Evolutionary conservation across 1,140 invertebrate genomes (phyloP), one percentile per base, ranked within the genome.

Genomic region (Drosophila tsacasi): DNA sequence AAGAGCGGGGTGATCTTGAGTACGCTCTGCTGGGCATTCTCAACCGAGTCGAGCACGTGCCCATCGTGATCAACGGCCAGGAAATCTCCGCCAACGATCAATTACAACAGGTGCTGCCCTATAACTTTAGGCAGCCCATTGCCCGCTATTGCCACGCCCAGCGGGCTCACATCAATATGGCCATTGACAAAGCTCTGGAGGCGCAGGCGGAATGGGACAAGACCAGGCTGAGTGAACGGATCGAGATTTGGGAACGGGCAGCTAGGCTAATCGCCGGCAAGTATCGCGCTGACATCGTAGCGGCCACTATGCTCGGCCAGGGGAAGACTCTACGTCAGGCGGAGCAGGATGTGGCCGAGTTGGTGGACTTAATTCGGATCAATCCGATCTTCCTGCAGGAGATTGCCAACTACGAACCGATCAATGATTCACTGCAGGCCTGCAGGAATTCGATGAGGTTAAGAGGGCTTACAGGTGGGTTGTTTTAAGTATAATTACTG

Each of bases 281-380:
- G 75, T 97, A 99, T 93, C 94, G 99, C 59, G 96, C 97, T 87
- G 94, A 96, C 27, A 94, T 99, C 27, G 97, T 99, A 90, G 98
- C 99, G 6, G 95, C 98, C 3, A 99, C 98, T 0, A 99, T 99
- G 98, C 93, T 99, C 9, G 99, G 99, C 1, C 99, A 99, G 93
- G 96, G 96, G 1, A 99, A 99, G 93, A 99, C 97, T 21, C 95
- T 97, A 1, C 95, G 98, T 21, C 98, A 99, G 94, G 99, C 98
- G 6, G 99, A 99, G 94, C 99, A 99, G 69, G 99, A 99, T 94
- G 97, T 98, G 17, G 97, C 97, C 42, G 99, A 99, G 94, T 94
- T 99, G 10, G 96, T 98, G 57, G 99, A 99, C 93, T 99, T 99
- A 93, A 96, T 99, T 77, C 94, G 97, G 30, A 97, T 99, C 74